phyloP scores from a whole-genome alignment of 2,888 invertebrate genomes.

The Frankliniella fusca region DNA sequence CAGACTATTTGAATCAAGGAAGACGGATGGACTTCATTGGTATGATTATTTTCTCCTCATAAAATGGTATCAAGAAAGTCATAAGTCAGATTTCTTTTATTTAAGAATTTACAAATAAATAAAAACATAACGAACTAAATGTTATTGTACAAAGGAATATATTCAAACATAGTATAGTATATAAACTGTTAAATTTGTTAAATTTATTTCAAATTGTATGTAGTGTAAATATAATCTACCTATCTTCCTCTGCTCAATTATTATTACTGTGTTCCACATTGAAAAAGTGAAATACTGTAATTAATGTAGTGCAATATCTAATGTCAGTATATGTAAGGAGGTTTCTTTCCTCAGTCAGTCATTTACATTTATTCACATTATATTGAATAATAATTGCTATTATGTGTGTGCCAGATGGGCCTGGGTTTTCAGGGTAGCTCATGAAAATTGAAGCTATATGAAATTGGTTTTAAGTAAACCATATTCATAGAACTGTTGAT shows the following conservation, averaged over 20 bases:
- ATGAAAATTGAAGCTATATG: not conserved
- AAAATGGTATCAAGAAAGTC: not conserved
- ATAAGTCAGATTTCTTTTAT: not conserved
- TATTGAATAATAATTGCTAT: not conserved
- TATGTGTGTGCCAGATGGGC: slow-evolving; percentile 3
- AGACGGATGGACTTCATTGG: not conserved
- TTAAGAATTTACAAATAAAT: not conserved
- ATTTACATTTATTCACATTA: not conserved
- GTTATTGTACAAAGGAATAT: not conserved
- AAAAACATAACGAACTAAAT: not conserved
- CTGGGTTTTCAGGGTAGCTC: slow-evolving; percentile 19
- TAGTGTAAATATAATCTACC: slow-evolving; percentile 10
- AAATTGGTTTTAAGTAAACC: not conserved
- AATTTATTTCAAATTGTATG: not conserved
- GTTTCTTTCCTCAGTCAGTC: not conserved
- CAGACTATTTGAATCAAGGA: not conserved
- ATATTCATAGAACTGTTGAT: not conserved
- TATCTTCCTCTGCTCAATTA: slow-evolving; percentile 3
- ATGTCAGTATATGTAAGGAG: not conserved
- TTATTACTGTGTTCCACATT: not conserved
- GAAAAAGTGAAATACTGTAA: not conserved
- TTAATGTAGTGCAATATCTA: slow-evolving; percentile 4
- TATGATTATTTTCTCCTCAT: not conserved
- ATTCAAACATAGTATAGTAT: not conserved
- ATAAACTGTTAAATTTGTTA: not conserved